Conservation (phyloP, 92 coral and sea anemone genomes). For the Metridium senile region DNA sequence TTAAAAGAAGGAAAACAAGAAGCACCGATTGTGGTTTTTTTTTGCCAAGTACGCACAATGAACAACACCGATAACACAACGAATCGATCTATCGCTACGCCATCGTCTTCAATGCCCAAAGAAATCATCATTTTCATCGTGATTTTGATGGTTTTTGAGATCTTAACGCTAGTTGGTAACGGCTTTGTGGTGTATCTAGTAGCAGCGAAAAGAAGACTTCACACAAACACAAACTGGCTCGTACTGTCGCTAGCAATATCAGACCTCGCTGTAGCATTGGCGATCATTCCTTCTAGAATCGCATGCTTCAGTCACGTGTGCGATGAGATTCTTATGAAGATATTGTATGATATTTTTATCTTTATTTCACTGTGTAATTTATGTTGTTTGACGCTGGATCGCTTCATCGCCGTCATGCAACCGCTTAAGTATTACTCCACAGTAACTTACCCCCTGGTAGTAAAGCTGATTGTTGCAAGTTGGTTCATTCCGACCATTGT, state of each 20-base stretch:
- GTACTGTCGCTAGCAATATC: conserved; percentile 76
- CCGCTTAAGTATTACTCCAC: conserved; percentile 42
- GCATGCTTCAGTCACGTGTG: conserved; percentile 67
- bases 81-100: neutral
- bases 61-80: no score
- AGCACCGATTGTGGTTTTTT: no score
- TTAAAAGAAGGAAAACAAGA: no score
- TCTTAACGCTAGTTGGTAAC: conserved; percentile 63
- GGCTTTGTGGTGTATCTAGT: conserved; percentile 68
- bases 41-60: no score
- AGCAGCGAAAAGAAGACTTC: conserved; percentile 62
- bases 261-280: conserved; percentile 67
- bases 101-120: conserved; percentile 8
- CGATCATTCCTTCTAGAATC: conserved; percentile 74
- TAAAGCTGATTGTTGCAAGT: conserved; percentile 48
- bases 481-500: conserved; percentile 70
- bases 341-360: conserved; percentile 71
- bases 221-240: conserved; percentile 73
- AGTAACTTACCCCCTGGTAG: conserved; percentile 47
- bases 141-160: conserved; percentile 45
- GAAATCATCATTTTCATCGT: conserved; percentile 42
- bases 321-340: conserved; percentile 64
- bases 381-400: conserved; percentile 72
- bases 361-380: conserved; percentile 79
- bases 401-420: conserved; percentile 50